Evolutionary conservation across 53 echinoderm and acorn worm species (phyloP).

Genomic region (Temnopleurus reevesii): DNA sequence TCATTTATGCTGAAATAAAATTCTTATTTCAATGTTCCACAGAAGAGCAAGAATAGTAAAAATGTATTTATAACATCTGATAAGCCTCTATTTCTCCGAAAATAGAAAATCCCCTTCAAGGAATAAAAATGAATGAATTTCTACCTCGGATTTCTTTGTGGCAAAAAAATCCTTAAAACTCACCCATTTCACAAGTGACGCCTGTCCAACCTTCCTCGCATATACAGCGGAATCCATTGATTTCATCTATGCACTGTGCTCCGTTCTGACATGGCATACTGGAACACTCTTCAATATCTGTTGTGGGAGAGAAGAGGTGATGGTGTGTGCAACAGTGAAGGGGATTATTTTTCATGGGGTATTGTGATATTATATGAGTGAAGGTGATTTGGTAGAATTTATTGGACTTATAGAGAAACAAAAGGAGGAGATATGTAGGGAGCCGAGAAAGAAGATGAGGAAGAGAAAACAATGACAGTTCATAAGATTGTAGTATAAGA

Average conservation of each 20-base stretch:
- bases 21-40: too few species aligned
- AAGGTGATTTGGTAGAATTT: neutral
- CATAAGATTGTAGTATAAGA: too few species aligned
- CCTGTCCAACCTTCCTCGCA: constrained; percentile 49
- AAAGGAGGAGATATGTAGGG: neutral
- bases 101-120: too few species aligned
- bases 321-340: neutral
- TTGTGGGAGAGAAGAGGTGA: neutral
- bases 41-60: too few species aligned
- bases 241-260: constrained; percentile 36
- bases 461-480: neutral
- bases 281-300: constrained; percentile 47
- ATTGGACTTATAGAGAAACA: neutral
- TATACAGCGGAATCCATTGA: constrained; percentile 41
- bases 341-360: neutral
- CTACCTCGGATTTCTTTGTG: too few species aligned
- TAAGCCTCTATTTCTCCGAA: too few species aligned
- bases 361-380: neutral
- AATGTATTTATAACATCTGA: too few species aligned
- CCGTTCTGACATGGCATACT: constrained; percentile 55
- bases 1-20: too few species aligned
- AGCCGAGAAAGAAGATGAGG: neutral
- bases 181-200: constrained; percentile 34
- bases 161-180: neutral
- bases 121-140: too few species aligned